A percentile compares a stretch with the other conserved stretches of the same genome.
Evolutionary conservation across 2,113 vertebrate species (phyloP).

Genomic region (Pseudonaja textilis): DNA sequence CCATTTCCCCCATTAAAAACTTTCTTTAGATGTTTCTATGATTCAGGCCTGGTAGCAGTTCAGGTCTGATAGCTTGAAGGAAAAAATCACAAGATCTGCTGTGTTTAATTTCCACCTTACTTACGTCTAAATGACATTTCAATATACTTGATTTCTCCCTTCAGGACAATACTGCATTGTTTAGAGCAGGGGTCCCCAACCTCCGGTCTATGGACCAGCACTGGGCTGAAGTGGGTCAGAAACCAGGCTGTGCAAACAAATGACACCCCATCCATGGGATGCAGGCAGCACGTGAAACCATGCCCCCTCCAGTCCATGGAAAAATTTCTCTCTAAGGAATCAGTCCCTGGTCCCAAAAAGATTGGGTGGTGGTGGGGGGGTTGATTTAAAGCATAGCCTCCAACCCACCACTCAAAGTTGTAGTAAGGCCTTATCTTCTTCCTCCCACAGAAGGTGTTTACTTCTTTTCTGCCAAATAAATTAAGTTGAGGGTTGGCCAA

Average conservation of each 20-base stretch:
- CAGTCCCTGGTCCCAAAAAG: not conserved
- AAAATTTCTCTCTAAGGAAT: not conserved
- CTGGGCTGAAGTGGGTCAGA: not conserved
- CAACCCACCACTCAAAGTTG: not conserved
- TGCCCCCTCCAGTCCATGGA: not conserved
- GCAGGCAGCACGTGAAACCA: not conserved
- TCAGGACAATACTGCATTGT: not conserved
- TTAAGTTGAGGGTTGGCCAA: not conserved
- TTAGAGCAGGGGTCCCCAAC: not conserved
- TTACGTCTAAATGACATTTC: not conserved
- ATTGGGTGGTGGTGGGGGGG: not conserved
- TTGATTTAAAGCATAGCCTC: not conserved
- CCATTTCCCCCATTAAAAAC: not conserved
- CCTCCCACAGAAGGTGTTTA: not conserved
- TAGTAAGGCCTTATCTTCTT: not conserved
- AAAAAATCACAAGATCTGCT: not conserved
- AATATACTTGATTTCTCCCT: not conserved
- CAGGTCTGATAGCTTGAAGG: not conserved
- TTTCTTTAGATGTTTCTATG: constrained; percentile 8
- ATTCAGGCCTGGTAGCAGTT: not conserved
- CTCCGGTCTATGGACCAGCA: not conserved
- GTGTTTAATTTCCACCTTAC: not conserved
- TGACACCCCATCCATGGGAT: not conserved
- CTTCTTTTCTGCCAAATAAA: not conserved
- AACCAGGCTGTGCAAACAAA: not conserved